Evolutionary conservation across 37 sponge, comb jelly and placozoan genomes (phyloP).

Genomic region (Spongilla lacustris): DNA sequence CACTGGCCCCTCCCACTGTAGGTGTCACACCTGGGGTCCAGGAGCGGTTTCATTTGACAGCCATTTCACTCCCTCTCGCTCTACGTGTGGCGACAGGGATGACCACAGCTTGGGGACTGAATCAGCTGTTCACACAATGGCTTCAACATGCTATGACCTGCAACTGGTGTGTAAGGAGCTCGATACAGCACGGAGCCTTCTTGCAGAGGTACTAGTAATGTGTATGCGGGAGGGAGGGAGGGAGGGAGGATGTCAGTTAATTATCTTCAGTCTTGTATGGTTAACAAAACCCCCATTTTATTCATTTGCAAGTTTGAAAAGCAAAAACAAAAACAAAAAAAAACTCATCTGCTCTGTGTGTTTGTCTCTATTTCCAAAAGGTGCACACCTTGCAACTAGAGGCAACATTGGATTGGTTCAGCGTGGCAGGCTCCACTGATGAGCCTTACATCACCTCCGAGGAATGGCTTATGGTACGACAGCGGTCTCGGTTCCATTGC

Average conservation of each 20-base stretch:
- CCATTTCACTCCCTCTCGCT: background rate
- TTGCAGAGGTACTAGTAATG: slow-evolving; percentile 79
- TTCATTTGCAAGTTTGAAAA: no score
- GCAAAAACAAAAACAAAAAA: no score
- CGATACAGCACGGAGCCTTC: slow-evolving; percentile 50
- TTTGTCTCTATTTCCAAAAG: background rate
- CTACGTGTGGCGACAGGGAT: background rate
- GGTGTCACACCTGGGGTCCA: slow-evolving; percentile 1
- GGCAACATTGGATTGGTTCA: background rate
- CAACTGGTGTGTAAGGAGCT: slow-evolving; percentile 65
- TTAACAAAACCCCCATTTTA: no score
- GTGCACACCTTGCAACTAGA: slow-evolving; percentile 72
- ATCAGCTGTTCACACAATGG: background rate
- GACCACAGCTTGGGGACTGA: background rate
- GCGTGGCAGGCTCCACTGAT: background rate
- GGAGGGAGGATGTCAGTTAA: no score
- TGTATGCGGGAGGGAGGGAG: no score
- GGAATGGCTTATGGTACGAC: slow-evolving; percentile 71
- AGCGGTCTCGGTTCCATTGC: no score
- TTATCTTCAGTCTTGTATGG: no score
- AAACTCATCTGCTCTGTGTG: background rate
- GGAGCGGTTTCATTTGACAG: background rate
- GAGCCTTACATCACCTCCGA: slow-evolving; percentile 69
- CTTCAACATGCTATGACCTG: slow-evolving; percentile 32
- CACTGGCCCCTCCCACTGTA: background rate